Percentiles rank a stretch among this genome's conserved stretches.
phyloP scores from a whole-genome alignment of 2,113 vertebrate species.

The Hepsetus odoe region DNA sequence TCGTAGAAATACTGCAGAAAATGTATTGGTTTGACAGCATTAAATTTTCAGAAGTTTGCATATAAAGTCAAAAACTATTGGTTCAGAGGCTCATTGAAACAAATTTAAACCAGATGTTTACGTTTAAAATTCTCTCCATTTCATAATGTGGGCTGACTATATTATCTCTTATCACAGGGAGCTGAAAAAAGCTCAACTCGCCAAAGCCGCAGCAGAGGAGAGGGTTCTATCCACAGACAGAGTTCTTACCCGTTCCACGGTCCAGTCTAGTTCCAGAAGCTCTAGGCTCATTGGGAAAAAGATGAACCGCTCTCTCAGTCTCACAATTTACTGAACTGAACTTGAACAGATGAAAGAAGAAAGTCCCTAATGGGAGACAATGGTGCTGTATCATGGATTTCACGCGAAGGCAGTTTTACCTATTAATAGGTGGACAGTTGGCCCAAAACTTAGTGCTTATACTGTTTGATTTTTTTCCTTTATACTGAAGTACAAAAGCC shows the following conservation, averaged over 20 bases:
- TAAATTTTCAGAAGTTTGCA: too few species aligned
- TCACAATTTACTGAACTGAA: slow-evolving; percentile 89
- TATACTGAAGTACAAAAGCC: too few species aligned
- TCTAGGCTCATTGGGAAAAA: slow-evolving; percentile 94
- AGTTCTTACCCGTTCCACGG: slow-evolving; percentile 88
- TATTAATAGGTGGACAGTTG: slow-evolving; percentile 39
- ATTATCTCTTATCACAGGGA: slow-evolving; percentile 75
- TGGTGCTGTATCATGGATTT: slow-evolving; percentile 56
- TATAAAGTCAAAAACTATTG: too few species aligned
- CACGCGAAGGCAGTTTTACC: slow-evolving; percentile 10
- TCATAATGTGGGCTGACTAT: not conserved
- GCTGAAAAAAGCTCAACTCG: slow-evolving; percentile 96
- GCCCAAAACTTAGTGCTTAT: slow-evolving; percentile 64
- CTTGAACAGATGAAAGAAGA: slow-evolving; percentile 56
- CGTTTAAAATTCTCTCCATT: not conserved
- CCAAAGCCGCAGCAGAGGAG: slow-evolving; percentile 91
- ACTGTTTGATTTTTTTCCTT: slow-evolving; percentile 64
- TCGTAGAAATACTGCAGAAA: not conserved
- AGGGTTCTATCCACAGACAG: slow-evolving; percentile 87
- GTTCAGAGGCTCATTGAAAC: too few species aligned
- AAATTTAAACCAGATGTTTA: too few species aligned
- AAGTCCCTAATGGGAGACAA: slow-evolving; percentile 28
- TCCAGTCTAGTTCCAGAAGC: slow-evolving; percentile 82
- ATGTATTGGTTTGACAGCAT: not conserved
- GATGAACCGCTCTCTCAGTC: slow-evolving; percentile 94